These are phyloP conservation scores for Otis tarda DNA, from an alignment of 2,113 vertebrate genomes.

Conservation along the genomic window DNA sequence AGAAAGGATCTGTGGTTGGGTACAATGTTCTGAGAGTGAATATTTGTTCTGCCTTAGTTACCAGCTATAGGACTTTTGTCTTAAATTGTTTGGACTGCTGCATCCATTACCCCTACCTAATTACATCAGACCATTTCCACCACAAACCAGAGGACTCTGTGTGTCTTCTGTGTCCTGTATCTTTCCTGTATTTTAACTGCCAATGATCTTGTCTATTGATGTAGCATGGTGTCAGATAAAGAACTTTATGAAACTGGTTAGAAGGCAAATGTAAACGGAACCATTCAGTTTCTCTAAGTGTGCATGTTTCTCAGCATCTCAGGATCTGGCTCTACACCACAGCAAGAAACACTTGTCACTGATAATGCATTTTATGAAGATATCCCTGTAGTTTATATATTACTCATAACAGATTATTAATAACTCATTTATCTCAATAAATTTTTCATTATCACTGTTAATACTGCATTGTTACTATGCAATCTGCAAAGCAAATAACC, in stretches of 20 bases:
- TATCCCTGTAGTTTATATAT: not conserved
- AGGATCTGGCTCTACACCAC: not conserved
- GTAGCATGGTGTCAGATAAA: not conserved
- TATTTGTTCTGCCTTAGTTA: not conserved
- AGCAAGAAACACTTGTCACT: not conserved
- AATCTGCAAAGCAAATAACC: slow-evolving; percentile 44
- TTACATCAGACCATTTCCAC: not conserved
- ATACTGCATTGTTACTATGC: slow-evolving; percentile 4
- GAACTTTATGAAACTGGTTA: not conserved
- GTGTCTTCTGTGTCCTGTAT: not conserved
- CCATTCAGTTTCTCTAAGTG: not conserved
- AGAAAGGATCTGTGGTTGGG: not conserved
- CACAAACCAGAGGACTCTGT: not conserved
- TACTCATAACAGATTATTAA: slow-evolving; percentile 36
- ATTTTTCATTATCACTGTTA: slow-evolving; percentile 49
- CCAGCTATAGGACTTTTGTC: not conserved
- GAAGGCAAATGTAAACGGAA: not conserved
- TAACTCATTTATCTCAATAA: slow-evolving; percentile 52
- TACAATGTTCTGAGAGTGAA: not conserved
- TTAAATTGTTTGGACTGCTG: not conserved
- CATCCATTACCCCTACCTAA: not conserved
- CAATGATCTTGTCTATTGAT: not conserved
- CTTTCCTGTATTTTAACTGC: not conserved
- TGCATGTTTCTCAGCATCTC: not conserved
- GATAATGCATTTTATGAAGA: slow-evolving; percentile 21